Base-by-base conservation (phyloP, 2,888 invertebrate genomes). In the Mycalesis mineus region DNA sequence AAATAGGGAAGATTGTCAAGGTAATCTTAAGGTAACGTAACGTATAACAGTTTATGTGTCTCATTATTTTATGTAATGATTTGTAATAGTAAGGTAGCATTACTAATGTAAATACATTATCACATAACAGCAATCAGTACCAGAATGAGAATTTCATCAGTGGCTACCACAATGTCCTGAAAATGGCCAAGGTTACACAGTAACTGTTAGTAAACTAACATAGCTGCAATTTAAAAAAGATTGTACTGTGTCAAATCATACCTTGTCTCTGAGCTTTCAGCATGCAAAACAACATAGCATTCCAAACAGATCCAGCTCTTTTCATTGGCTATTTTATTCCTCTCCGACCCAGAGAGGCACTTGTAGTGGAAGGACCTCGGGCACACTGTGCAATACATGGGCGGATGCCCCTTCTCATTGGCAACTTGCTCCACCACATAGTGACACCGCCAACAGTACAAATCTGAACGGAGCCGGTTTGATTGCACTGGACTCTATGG, bases 401-500 rank as follows among this genome's bases (percentile, higher is more conserved):
- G 81, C 6, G 75, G 62, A 53, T 81, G 82, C 0, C 68, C 61
- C 62, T 83, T 86, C 54, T 88, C 85, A 63, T 71, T 79, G 13
- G 87, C 74, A n/a, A 76, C 71, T 15, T 84, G 81, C 29, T 91
- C 92, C 1, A 91, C 90, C 45, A 94, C 93, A 73, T 94, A 93
- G 74, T 97, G 97, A 72, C 98, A 98, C 62, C 95, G 90, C 97
- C 98, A 98, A 80, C 98, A 98, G 79, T 94, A 98, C 13, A 92
- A 90, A 80, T 97, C 97, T 74, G 91, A 90, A 22, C 91, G 74
- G 1, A 82, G 69, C 64, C 80, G 87, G 44, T 67, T 72, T 8
- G 48, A 57, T n/a, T 70, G 74, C 0, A 73, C 73, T 56, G 58
- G 50, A 52, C 62, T 58, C 82, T 84, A 58, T 48, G 45, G 36